A percentile compares a stretch with the other conserved stretches of the same genome.
Evolutionary conservation across 2,888 invertebrate species (phyloP).

Genomic region (Lycocerus yunnanus): DNA sequence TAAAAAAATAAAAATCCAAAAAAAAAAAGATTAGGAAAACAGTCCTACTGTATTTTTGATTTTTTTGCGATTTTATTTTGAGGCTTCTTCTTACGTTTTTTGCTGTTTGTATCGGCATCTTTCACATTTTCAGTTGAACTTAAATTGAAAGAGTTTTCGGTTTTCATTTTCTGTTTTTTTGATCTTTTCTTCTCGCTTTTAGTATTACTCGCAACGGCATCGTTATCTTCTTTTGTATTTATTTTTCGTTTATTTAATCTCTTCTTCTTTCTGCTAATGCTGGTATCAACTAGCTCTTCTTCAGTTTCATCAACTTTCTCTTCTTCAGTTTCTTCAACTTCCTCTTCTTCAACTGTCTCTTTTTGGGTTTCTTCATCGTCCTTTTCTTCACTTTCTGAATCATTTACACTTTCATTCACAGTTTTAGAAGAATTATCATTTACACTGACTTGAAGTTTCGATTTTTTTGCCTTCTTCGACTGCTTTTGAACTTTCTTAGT

Average conservation of each 20-base stretch:
- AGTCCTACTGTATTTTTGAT: neutral
- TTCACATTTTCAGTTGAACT: neutral
- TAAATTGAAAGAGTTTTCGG: neutral
- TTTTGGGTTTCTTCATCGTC: too few species aligned
- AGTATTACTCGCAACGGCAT: neutral
- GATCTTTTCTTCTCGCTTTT: neutral
- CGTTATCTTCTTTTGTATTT: neutral
- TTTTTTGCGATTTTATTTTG: neutral
- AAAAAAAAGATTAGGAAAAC: neutral
- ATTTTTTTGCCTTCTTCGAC: conserved; percentile 57
- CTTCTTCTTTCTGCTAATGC: neutral
- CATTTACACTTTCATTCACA: neutral
- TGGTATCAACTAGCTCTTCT: neutral
- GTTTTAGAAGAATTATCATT: conserved; percentile 48
- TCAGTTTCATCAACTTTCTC: neutral
- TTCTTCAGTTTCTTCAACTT: too few species aligned
- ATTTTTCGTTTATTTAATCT: neutral
- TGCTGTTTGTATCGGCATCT: neutral
- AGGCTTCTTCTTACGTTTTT: neutral
- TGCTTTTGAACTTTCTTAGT: conserved; percentile 47
- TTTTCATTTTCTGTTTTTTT: neutral
- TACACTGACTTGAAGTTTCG: conserved; percentile 56
- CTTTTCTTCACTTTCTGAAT: neutral
- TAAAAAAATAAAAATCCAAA: neutral
- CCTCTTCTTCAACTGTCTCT: neutral